phyloP scores from a whole-genome alignment of 2,888 invertebrate genomes.

The Machimus atricapillus region DNA sequence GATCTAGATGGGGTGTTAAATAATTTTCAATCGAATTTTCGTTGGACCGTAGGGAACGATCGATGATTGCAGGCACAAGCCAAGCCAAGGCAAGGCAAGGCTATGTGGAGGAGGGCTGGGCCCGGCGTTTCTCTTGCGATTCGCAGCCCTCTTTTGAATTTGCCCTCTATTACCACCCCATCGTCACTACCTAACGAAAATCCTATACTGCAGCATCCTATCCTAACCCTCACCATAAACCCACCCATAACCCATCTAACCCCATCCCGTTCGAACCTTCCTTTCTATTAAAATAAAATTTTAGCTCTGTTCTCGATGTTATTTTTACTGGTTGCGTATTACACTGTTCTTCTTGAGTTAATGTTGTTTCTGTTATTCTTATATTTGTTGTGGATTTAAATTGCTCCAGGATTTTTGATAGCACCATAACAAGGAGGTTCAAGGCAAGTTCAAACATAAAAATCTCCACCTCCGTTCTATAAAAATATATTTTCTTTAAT shows the following conservation, averaged over 20 bases:
- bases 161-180: not conserved
- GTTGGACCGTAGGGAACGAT: constrained; percentile 33
- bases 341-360: not conserved
- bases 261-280: not conserved
- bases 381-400: not conserved
- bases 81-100: not conserved
- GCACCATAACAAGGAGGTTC: not conserved
- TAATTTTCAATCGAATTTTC: constrained; percentile 37
- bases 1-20: constrained; percentile 30
- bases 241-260: not conserved
- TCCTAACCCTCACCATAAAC: not conserved
- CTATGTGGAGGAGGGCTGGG: not conserved
- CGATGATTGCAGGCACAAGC: constrained; percentile 16
- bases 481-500: too few species aligned
- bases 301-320: not conserved
- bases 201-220: not conserved
- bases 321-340: not conserved
- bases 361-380: not conserved
- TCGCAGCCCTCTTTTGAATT: not conserved
- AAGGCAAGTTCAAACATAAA: too few species aligned
- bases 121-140: not conserved
- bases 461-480: too few species aligned
- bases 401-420: not conserved
- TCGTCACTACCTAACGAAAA: not conserved
- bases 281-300: not conserved